Conservation (phyloP, 2,113 vertebrate species). For the Phrynocephalus versicolor region DNA sequence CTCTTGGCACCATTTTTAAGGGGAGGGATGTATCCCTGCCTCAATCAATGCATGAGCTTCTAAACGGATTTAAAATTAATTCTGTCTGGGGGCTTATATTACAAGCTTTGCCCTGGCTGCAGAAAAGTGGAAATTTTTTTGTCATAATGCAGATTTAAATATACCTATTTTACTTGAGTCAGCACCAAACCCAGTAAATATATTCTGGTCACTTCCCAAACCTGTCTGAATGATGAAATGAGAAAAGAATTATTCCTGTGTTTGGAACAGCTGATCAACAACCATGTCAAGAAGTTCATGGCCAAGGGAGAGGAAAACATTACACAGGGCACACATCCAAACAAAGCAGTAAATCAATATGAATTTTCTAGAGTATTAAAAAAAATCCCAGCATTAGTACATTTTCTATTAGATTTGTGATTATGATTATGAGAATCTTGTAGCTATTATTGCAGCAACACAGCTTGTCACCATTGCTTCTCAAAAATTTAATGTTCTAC, state of each 20-base stretch:
- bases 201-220: constrained; percentile 26
- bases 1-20: too few relatives aligned
- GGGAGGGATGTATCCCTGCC: too few relatives aligned
- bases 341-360: constrained; percentile 11
- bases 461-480: neutral
- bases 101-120: neutral
- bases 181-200: constrained; percentile 11
- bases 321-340: constrained; percentile 37
- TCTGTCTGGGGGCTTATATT: neutral
- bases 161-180: constrained; percentile 24
- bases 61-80: neutral
- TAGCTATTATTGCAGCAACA: neutral
- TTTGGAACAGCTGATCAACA: constrained; percentile 29
- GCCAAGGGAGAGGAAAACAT: neutral
- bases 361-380: neutral
- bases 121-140: constrained; percentile 5
- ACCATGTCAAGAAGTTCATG: constrained; percentile 29
- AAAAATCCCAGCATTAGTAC: neutral
- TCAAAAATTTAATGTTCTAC: neutral
- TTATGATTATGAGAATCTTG: constrained; percentile 5
- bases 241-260: constrained; percentile 31
- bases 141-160: constrained; percentile 29
- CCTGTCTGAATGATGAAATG: constrained; percentile 23
- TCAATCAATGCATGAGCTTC: neutral
- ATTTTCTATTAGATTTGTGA: neutral